Evolutionary conservation across 2,113 vertebrate genomes (phyloP).

Genomic region (Phoxinus phoxinus): DNA sequence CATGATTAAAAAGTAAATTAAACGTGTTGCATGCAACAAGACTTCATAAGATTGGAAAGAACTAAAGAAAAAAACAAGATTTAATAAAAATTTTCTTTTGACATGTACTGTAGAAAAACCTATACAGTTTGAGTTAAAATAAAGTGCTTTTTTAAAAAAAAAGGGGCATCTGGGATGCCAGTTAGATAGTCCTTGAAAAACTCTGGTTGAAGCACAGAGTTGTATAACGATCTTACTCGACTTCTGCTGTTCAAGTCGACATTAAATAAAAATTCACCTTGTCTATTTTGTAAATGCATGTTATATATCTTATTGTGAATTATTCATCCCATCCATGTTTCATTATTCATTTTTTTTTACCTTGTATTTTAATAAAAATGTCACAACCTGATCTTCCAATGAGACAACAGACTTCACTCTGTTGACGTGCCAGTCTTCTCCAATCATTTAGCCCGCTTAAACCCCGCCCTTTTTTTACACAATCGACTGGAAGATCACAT

Average conservation of each 20-base stretch:
- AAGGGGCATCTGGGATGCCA: background rate
- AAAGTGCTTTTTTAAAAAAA: background rate
- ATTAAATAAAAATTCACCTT: background rate
- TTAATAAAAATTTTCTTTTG: background rate
- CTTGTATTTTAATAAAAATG: too few species aligned
- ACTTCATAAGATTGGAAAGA: too few species aligned
- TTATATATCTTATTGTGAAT: background rate
- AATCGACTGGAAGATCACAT: too few species aligned
- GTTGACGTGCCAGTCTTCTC: too few species aligned
- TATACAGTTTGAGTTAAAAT: background rate
- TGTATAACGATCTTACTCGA: background rate
- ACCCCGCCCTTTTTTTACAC: too few species aligned
- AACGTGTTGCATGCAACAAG: background rate
- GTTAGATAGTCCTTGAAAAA: background rate
- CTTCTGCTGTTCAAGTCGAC: background rate
- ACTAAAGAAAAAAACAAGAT: background rate
- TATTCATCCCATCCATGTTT: background rate
- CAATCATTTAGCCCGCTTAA: too few species aligned
- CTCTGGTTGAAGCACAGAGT: background rate
- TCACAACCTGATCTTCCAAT: too few species aligned
- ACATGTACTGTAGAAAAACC: background rate
- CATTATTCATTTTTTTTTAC: background rate
- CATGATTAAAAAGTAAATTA: background rate
- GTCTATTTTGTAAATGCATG: background rate
- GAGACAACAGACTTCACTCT: too few species aligned